Evolutionary conservation across 2,113 vertebrate species (phyloP).

Genomic region (Peucedramus taeniatus): DNA sequence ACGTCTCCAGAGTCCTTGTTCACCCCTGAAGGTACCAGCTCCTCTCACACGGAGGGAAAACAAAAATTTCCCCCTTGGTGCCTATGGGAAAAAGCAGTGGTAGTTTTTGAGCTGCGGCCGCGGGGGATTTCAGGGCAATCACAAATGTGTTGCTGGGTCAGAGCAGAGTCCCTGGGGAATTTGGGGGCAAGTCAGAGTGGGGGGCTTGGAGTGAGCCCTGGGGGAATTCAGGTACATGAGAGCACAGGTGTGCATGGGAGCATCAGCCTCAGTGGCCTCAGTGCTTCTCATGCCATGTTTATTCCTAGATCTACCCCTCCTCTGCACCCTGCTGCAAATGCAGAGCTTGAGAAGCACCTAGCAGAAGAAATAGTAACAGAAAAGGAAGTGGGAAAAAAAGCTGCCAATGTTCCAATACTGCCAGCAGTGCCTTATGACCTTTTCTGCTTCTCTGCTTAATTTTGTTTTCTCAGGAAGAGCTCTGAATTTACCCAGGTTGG

Average conservation of each 20-base stretch:
- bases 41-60: background rate
- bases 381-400: slow-evolving; percentile 12
- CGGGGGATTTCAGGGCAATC: slow-evolving; percentile 48
- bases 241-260: background rate
- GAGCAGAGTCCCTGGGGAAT: slow-evolving; percentile 54
- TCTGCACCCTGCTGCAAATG: fast-evolving
- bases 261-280: fast-evolving
- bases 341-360: background rate
- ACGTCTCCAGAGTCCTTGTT: background rate
- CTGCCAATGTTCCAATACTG: background rate
- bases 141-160: background rate
- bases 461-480: background rate
- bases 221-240: background rate
- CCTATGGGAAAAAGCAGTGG: background rate
- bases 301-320: background rate
- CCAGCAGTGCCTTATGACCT: background rate
- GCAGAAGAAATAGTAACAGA: background rate
- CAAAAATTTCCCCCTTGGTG: background rate
- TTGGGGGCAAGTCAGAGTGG: background rate
- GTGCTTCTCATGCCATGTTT: background rate
- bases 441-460: background rate
- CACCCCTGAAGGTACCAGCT: background rate
- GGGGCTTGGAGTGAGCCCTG: background rate
- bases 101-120: slow-evolving; percentile 7
- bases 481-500: background rate